A percentile compares a stretch with the other conserved stretches of the same genome.
Evolutionary conservation across 2,888 invertebrate species (phyloP).

Genomic region (Lasioglossum vierecki): DNA sequence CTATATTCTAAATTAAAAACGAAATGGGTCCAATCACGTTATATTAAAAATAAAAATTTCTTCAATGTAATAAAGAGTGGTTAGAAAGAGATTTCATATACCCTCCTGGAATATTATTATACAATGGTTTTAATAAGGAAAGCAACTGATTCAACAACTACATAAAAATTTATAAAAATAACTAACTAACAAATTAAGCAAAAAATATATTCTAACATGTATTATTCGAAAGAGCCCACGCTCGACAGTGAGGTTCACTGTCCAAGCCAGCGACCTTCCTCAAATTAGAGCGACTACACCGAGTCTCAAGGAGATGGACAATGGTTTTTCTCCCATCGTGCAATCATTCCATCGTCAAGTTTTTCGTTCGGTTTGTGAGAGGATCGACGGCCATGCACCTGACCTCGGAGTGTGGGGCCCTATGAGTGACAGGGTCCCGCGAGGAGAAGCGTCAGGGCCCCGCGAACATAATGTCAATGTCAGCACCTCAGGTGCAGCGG

Average conservation of each 20-base stretch:
- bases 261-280: neutral
- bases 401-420: constrained; percentile 57
- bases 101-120: too few relatives aligned
- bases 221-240: neutral
- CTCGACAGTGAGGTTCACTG: too few relatives aligned
- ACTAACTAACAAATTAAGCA: too few relatives aligned
- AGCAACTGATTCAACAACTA: too few relatives aligned
- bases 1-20: too few relatives aligned
- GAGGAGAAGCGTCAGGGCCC: constrained; percentile 48
- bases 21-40: too few relatives aligned
- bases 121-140: too few relatives aligned
- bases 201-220: too few relatives aligned
- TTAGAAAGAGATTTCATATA: too few relatives aligned
- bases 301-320: neutral
- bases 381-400: constrained; percentile 34
- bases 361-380: constrained; percentile 13
- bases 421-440: constrained; percentile 25
- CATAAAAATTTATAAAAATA: too few relatives aligned
- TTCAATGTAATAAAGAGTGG: too few relatives aligned
- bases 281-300: neutral
- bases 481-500: constrained; percentile 74
- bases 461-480: constrained; percentile 79
- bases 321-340: neutral
- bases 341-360: constrained; percentile 1
- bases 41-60: too few relatives aligned